Evolutionary conservation across 2,797 vertebrate species (phyloP).

Genomic region (Artibeus lituratus): DNA sequence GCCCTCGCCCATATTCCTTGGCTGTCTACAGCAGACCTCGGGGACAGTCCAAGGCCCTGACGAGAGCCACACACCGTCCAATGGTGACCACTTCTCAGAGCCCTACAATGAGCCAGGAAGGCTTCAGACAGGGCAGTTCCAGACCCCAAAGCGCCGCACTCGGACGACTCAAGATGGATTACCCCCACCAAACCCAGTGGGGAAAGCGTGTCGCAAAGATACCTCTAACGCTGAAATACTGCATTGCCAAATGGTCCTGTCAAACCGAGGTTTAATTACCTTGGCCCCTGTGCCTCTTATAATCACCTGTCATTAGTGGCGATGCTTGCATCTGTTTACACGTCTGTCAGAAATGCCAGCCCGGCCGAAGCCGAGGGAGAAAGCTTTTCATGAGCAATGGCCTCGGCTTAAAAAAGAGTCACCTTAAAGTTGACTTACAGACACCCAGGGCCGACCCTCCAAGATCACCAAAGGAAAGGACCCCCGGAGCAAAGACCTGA

Average conservation of each 20-base stretch:
- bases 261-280: slow-evolving; percentile 96
- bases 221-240: slow-evolving; percentile 90
- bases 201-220: slow-evolving; percentile 87
- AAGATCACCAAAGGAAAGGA: neutral
- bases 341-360: slow-evolving; percentile 91
- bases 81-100: neutral
- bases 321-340: slow-evolving; percentile 94
- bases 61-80: neutral
- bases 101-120: neutral
- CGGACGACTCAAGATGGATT: slow-evolving; percentile 86
- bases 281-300: slow-evolving; percentile 94
- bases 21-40: neutral
- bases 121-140: slow-evolving; percentile 61
- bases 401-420: slow-evolving; percentile 81
- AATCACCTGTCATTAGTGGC: slow-evolving; percentile 99
- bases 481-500: neutral
- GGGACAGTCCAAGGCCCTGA: neutral
- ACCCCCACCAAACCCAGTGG: slow-evolving; percentile 83
- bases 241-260: slow-evolving; percentile 95
- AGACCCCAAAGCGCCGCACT: slow-evolving; percentile 76
- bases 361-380: slow-evolving; percentile 77
- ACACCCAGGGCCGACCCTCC: neutral
- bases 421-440: slow-evolving; percentile 58
- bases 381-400: slow-evolving; percentile 74
- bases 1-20: neutral